phyloP scores from a whole-genome alignment of 2,113 vertebrate species.

The Strix uralensis region DNA sequence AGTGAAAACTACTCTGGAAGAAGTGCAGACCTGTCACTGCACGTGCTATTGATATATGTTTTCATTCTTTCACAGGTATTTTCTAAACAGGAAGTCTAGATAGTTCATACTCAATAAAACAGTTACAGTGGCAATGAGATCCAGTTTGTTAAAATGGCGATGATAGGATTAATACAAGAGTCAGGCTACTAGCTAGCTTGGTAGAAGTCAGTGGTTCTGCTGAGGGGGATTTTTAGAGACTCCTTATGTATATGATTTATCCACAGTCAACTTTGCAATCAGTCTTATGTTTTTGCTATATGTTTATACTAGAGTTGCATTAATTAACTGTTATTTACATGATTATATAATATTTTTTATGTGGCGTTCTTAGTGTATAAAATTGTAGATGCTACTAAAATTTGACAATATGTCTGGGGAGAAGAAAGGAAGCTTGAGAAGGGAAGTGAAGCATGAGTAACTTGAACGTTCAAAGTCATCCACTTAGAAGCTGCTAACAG shows the following conservation, averaged over 20 bases:
- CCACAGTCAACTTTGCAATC: background rate
- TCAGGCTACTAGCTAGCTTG: background rate
- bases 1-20: background rate
- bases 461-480: background rate
- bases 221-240: background rate
- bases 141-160: background rate
- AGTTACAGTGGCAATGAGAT: background rate
- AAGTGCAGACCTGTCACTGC: background rate
- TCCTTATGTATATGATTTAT: background rate
- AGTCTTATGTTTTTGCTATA: background rate
- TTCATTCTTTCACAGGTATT: background rate
- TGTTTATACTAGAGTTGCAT: background rate
- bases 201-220: background rate
- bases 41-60: rapidly evolving
- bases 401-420: background rate
- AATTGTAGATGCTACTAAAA: background rate
- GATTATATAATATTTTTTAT: background rate
- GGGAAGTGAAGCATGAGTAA: background rate
- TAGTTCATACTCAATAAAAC: background rate
- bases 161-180: background rate
- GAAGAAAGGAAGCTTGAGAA: background rate
- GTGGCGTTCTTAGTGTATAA: background rate
- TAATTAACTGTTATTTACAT: background rate
- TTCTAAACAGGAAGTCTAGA: background rate
- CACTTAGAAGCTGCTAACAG: background rate